Evolutionary conservation across 2,888 invertebrate genomes (phyloP), one percentile per base, ranked within the genome.

Genomic region (Sesamia inferens): DNA sequence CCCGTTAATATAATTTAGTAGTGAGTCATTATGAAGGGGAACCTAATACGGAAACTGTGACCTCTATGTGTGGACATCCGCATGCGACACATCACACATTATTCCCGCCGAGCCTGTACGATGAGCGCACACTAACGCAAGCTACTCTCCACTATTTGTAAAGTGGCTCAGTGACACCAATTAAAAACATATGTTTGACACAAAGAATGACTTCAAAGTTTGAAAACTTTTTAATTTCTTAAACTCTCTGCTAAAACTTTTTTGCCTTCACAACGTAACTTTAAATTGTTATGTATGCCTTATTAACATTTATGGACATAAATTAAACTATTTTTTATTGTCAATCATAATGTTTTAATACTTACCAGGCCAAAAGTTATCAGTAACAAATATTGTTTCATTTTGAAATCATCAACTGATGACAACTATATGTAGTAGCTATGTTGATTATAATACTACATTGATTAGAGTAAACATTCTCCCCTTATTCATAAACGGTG

Each of bases 31-130:
- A 61, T 19, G 58, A 51, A 74, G 81, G 82, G 90, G 90, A 85
- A 76, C 91, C 90, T 90, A 90, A 90, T 92, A 92, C 93, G 94
- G 94, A 94, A 91, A 88, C 87, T 72, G 88, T 90, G 90, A 88
- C 90, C 90, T 88, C 87, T 87, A 85, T 81, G 77, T 79, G 73
- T 81, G 65, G 82, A 86, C 86, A 88, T 87, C 88, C 87, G 87
- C 75, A 78, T 79, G 72, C 74, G 68, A 78, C 64, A 66, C 14
- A 77, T 55, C 62, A 78, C 64, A 66, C 14, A 77, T 55, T 64
- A 72, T 63, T 71, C 62, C 58, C 44, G 61, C 68, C 62, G 42
- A 19, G 16, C 47, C 63, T 39, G 48, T 65, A 19, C 39, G 24
- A n/a, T 48, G 47, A 19, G 19, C 48, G 42, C 31, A 16, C 51